Conservation (phyloP, 2,888 invertebrate genomes). For the Pycnomerus fuliginosus region DNA sequence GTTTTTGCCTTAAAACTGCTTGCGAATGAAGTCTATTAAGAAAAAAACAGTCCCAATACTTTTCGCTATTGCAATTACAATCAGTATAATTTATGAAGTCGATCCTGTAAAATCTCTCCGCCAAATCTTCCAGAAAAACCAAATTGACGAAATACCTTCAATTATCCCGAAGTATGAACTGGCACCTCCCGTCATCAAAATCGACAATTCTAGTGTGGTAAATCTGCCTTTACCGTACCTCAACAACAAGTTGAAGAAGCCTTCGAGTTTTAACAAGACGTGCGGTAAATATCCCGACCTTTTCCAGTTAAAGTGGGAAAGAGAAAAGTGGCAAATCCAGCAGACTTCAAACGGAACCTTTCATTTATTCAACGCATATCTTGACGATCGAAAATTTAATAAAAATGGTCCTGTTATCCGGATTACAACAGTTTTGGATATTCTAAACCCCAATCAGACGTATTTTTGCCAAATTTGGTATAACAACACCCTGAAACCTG, state of each 20-base stretch:
- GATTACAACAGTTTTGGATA: slow-evolving; percentile 81
- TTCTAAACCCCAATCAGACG: slow-evolving; percentile 77
- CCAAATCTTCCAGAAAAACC: too few species aligned
- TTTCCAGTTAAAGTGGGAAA: slow-evolving; percentile 89
- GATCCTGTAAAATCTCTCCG: too few species aligned
- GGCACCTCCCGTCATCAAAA: too few species aligned
- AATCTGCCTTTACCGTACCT: too few species aligned
- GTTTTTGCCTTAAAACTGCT: too few species aligned
- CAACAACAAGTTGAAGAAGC: background rate
- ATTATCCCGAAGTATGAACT: too few species aligned
- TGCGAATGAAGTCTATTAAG: too few species aligned
- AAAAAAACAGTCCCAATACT: too few species aligned
- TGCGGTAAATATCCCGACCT: slow-evolving; percentile 85
- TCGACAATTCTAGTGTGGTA: too few species aligned
- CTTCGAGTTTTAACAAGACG: slow-evolving; percentile 60
- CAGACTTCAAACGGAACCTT: slow-evolving; percentile 83
- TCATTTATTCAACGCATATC: slow-evolving; percentile 86
- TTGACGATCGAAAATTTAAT: slow-evolving; percentile 74
- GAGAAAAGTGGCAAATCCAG: slow-evolving; percentile 89
- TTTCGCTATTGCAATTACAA: too few species aligned
- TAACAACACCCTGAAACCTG: slow-evolving; percentile 77
- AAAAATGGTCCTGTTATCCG: slow-evolving; percentile 79
- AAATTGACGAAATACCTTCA: too few species aligned
- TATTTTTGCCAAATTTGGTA: slow-evolving; percentile 91
- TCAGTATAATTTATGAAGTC: too few species aligned